A percentile compares a stretch with the other conserved stretches of the same genome.
These are phyloP conservation scores for Chloropsis cyanopogon DNA, from an alignment of 2,113 vertebrate species.

Conservation along the genomic window DNA sequence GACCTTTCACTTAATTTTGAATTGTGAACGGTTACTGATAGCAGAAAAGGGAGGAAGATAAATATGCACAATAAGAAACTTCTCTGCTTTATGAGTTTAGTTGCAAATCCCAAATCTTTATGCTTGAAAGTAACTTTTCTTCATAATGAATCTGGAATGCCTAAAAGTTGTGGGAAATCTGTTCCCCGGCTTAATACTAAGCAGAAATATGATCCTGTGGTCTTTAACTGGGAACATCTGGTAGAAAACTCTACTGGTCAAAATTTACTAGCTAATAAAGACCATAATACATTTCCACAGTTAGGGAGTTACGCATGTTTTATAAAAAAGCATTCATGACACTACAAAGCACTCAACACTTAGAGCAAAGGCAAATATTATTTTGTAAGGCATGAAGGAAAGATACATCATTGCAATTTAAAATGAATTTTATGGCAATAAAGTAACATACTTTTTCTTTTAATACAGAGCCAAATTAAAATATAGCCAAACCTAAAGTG, in stretches of 20 bases:
- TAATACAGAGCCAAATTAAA: slow-evolving; percentile 9
- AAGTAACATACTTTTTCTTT: not conserved
- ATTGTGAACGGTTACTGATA: not conserved
- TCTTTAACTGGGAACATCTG: slow-evolving; percentile 19
- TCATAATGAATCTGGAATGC: not conserved
- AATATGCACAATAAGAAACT: not conserved
- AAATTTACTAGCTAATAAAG: slow-evolving; percentile 24
- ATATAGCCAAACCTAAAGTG: slow-evolving; percentile 2
- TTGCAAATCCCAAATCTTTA: not conserved
- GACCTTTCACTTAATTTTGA: not conserved
- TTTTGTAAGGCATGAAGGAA: slow-evolving; percentile 43
- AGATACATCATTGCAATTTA: slow-evolving; percentile 20
- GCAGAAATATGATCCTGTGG: not conserved
- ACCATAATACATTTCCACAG: slow-evolving; percentile 32
- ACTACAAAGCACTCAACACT: slow-evolving; percentile 28
- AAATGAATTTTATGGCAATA: not conserved
- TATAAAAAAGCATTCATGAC: slow-evolving; percentile 35
- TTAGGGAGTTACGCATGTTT: not conserved
- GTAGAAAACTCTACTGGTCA: not conserved
- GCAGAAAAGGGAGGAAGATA: not conserved
- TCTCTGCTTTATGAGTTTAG: not conserved
- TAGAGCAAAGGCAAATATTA: slow-evolving; percentile 42
- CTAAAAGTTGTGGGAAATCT: not conserved
- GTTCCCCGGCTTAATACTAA: not conserved
- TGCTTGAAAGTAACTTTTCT: not conserved